Base-by-base conservation (phyloP, 2,888 invertebrate genomes). In the Omphaloscelis lunosa region DNA sequence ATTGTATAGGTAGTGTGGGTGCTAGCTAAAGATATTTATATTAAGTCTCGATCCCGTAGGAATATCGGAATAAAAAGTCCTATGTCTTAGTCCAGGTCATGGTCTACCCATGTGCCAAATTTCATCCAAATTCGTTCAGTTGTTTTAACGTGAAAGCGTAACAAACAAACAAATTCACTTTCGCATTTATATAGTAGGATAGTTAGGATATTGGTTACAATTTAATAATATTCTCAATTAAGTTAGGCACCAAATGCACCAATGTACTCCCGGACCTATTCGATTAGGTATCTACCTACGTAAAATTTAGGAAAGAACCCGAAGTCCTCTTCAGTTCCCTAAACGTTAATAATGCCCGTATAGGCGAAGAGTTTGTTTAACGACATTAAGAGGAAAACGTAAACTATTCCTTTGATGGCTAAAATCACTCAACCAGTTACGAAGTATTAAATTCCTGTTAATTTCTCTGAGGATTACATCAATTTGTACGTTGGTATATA, bases 371-470 rank as follows among this genome's bases (percentile, higher is more conserved):
- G 69, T 73, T 86, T 75, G 69, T 71, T 66, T 74, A 74, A 85
- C 27, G 71, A 72, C 61, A 79, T 77, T 83, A 72, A 72, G 66
- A 73, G 59, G 73, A 74, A 67, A 80, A 63, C 53, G 62, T 76
- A 61, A 83, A 85, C 80, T 85, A 86, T 83, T 76, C 56, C 80
- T 85, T 85, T 85, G 78, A 83, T 59, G 27, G 45, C 58, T 23
- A 34, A 48, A 75, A 79, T 86, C 67, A 78, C 67, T 73, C 71
- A 72, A 68, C 53, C 62, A 68, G 41, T 70, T 69, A 73, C 66
- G 66, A 76, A 80, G 72, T 80, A 86, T 86, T 78, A 78, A 83
- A 80, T 80, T 75, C 67, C 65, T 63, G 66, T 58, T 78, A 59
- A 74, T 80, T 76, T 65, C 73, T 80, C 75, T 45, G 27, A 68